Evolutionary conservation across 2,797 vertebrate genomes (phyloP), one percentile per base, ranked within the genome.

Genomic region (Ficedula albicollis): DNA sequence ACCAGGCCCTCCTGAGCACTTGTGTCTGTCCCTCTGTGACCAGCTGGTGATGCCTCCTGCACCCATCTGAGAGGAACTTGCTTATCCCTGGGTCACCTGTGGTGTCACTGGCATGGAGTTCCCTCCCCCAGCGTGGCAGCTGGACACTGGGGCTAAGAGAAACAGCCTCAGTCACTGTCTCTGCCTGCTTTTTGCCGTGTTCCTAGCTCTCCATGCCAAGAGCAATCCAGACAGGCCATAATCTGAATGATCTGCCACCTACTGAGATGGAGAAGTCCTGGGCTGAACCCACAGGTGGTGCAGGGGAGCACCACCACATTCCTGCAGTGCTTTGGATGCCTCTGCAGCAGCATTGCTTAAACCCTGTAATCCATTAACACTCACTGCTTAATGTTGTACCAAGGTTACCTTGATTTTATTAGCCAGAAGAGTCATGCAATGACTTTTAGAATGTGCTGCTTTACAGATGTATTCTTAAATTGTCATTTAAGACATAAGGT

Each of bases 241-340:
- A 74, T 81, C 23, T 75, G 62, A 52, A 39, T 14, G 34, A 78
- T 38, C 27, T 84, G 22, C 48, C 36, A 25, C 80, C 52, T 84
- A 2, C 46, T 73, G 90, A 56, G 70, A 27, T 2, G 43, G 77
- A 62, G 34, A 58, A 69, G 38, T 58, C 58, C 69, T 51, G 36
- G 51, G 14, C 17, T 0, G 1, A 77, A 54, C 25, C 36, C 0
- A 0, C 30, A 41, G 32, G 63, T 23, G 5, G 2, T n/a, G n/a
- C 34, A 1, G 5, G 39, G 38, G 32, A 82, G 3, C 43, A 22
- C 48, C 70, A 36, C 21, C 1, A 1, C 92, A 79, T 96, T 96
- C 92, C 77, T 90, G 80, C 70, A 94, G 80, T 84, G 94, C 90
- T 93, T 92, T 26, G 89, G 67, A 84, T 93, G 81, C 94, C 81